A percentile compares a stretch with the other conserved stretches of the same genome.
phyloP scores from a whole-genome alignment of 2,797 vertebrate species.

The Alcedo atthis region DNA sequence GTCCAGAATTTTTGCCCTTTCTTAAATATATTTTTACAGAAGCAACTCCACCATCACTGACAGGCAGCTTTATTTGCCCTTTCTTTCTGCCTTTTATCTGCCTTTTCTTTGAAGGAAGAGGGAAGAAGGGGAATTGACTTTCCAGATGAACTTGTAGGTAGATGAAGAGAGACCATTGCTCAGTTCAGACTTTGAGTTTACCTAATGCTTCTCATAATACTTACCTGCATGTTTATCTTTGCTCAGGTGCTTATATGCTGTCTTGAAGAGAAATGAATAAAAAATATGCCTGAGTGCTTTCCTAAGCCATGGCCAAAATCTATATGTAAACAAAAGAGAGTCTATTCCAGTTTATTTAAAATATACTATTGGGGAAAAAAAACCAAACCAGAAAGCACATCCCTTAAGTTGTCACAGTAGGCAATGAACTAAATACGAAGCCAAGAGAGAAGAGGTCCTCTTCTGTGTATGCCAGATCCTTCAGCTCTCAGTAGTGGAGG shows the following conservation, averaged over 20 bases:
- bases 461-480: not conserved
- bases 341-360: not conserved
- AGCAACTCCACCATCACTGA: fast-evolving
- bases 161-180: not conserved
- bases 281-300: not conserved
- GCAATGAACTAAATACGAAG: not conserved
- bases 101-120: not conserved
- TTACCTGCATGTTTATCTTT: not conserved
- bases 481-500: not conserved
- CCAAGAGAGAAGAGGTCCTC: not conserved
- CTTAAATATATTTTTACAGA: not conserved
- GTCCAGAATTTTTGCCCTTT: not conserved
- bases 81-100: too few relatives aligned
- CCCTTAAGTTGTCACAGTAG: not conserved
- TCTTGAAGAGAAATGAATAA: not conserved
- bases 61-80: not conserved
- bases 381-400: not conserved
- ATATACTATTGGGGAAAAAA: not conserved
- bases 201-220: not conserved
- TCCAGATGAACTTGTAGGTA: not conserved
- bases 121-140: not conserved
- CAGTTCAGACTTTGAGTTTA: not conserved
- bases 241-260: not conserved
- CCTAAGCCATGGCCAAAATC: not conserved
- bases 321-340: not conserved